Conservation (phyloP, 92 coral and sea anemone genomes). For the Porites rus region DNA sequence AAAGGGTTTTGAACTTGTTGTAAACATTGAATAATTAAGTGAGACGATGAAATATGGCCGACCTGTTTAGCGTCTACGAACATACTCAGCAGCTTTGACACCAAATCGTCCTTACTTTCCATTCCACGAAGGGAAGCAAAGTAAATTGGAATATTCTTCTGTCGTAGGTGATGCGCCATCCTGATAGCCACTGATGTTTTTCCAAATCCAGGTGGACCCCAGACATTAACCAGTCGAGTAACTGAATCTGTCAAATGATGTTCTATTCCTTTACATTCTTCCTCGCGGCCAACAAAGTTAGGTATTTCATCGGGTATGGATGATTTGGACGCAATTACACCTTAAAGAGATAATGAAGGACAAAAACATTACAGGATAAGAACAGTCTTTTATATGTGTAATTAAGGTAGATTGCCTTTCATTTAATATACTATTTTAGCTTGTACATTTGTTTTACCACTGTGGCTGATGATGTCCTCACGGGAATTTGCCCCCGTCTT, state of each 20-base stretch:
- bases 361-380: too few relatives aligned
- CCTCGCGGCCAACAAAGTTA: not conserved
- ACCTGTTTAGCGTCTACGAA: not conserved
- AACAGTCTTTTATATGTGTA: too few relatives aligned
- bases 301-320: too few relatives aligned
- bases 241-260: not conserved
- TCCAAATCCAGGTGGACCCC: too few relatives aligned
- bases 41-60: not conserved
- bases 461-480: too few relatives aligned
- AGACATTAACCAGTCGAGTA: constrained; percentile 36
- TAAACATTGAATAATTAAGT: not conserved
- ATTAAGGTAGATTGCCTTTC: too few relatives aligned
- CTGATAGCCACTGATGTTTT: constrained; percentile 16
- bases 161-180: constrained; percentile 22
- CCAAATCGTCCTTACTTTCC: not conserved
- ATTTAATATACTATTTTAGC: too few relatives aligned
- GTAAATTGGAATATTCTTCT: not conserved
- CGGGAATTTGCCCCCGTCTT: too few relatives aligned
- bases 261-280: constrained; percentile 26
- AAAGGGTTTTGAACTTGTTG: constrained; percentile 5
- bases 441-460: too few relatives aligned
- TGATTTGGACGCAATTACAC: too few relatives aligned
- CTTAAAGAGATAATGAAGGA: too few relatives aligned
- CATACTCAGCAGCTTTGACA: not conserved
- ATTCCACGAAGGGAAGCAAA: not conserved